Evolutionary conservation across 2,797 vertebrate genomes (phyloP).

Genomic region (Mormyrus hasselquistii): DNA sequence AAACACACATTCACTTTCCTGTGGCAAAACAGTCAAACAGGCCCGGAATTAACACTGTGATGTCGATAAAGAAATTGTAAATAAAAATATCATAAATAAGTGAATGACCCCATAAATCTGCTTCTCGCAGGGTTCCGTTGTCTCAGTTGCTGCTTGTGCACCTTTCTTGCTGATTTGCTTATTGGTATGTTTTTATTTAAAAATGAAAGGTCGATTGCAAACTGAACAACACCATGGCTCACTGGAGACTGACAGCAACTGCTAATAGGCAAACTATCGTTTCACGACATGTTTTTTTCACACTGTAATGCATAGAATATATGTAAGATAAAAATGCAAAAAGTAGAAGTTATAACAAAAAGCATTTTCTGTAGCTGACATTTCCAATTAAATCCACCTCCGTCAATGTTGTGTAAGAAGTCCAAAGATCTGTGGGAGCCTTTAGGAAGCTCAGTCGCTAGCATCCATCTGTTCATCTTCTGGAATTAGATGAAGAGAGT

Average conservation of each 20-base stretch:
- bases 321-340: background rate
- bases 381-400: background rate
- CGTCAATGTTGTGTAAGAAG: background rate
- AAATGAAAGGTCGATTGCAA: background rate
- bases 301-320: background rate
- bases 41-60: background rate
- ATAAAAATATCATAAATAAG: background rate
- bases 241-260: background rate
- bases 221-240: background rate
- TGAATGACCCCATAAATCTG: background rate
- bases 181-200: background rate
- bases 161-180: background rate
- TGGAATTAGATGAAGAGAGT: background rate
- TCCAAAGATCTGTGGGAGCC: background rate
- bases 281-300: background rate
- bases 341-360: background rate
- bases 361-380: background rate
- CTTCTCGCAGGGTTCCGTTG: background rate
- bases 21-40: background rate
- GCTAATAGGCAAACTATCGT: background rate
- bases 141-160: background rate
- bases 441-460: background rate
- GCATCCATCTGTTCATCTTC: background rate
- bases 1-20: background rate
- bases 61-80: background rate